Percentiles rank a stretch among this genome's conserved stretches.
phyloP scores from a whole-genome alignment of 1,140 invertebrate species.

The Nasonia giraulti region DNA sequence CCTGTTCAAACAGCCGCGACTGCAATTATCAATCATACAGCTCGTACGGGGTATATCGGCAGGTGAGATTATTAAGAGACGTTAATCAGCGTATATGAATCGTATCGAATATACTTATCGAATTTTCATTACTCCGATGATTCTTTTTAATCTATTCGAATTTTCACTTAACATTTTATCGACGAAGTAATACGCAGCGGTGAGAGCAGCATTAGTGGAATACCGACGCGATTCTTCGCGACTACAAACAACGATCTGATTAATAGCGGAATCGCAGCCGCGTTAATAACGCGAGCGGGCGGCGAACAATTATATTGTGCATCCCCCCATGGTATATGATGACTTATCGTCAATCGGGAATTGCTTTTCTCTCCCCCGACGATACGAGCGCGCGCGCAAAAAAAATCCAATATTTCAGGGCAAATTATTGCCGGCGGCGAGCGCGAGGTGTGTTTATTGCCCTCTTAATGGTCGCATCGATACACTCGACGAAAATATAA shows the following conservation, averaged over 20 bases:
- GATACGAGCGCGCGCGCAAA: background rate
- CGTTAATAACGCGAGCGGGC: background rate
- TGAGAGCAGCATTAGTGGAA: background rate
- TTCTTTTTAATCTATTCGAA: no score
- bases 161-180: no score
- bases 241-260: background rate
- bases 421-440: slow-evolving; percentile 31
- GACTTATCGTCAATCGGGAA: slow-evolving; percentile 32
- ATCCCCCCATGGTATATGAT: background rate
- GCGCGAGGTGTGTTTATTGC: slow-evolving; percentile 15
- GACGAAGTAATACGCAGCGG: background rate
- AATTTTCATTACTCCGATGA: no score
- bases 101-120: no score
- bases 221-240: background rate
- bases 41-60: no score
- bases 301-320: slow-evolving; percentile 7
- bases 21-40: no score
- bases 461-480: slow-evolving; percentile 29
- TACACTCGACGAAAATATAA: slow-evolving; percentile 22
- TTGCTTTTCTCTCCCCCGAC: background rate
- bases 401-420: slow-evolving; percentile 30
- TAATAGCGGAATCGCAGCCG: background rate
- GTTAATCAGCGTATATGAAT: no score
- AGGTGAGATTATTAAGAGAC: no score
- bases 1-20: no score